phyloP scores from a whole-genome alignment of 2,888 invertebrate species.

The Clivina fossor region DNA sequence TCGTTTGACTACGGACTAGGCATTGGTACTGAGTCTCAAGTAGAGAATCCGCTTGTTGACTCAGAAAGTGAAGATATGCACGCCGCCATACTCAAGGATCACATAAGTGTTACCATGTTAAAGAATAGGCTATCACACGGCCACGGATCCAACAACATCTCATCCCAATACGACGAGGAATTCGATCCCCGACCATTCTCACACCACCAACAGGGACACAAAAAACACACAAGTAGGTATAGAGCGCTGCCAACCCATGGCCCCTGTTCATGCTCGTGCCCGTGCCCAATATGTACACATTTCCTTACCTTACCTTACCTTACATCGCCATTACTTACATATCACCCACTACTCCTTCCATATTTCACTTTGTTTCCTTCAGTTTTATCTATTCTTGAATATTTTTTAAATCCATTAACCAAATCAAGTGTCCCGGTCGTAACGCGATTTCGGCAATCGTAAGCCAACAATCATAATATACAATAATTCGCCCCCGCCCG shows the following conservation, averaged over 20 bases:
- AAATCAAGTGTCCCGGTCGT: too few relatives aligned
- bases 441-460: too few relatives aligned
- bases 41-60: constrained; percentile 63
- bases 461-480: too few relatives aligned
- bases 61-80: constrained; percentile 58
- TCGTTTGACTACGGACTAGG: constrained; percentile 57
- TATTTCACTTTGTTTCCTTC: too few relatives aligned
- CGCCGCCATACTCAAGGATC: constrained; percentile 51
- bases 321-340: not conserved
- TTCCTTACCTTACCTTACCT: not conserved
- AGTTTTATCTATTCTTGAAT: too few relatives aligned
- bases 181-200: constrained; percentile 45
- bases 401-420: too few relatives aligned
- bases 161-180: constrained; percentile 50
- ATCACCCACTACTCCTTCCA: constrained; percentile 6
- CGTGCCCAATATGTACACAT: not conserved
- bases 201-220: constrained; percentile 46
- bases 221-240: constrained; percentile 51
- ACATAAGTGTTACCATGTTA: constrained; percentile 52
- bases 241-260: constrained; percentile 31
- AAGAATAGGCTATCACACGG: constrained; percentile 47
- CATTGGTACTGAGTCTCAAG: constrained; percentile 55
- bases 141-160: constrained; percentile 44
- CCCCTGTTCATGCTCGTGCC: not conserved
- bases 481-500: not conserved